These are phyloP conservation scores for Tor tambroides DNA, from an alignment of 2,113 vertebrate species.

Conservation along the genomic window DNA sequence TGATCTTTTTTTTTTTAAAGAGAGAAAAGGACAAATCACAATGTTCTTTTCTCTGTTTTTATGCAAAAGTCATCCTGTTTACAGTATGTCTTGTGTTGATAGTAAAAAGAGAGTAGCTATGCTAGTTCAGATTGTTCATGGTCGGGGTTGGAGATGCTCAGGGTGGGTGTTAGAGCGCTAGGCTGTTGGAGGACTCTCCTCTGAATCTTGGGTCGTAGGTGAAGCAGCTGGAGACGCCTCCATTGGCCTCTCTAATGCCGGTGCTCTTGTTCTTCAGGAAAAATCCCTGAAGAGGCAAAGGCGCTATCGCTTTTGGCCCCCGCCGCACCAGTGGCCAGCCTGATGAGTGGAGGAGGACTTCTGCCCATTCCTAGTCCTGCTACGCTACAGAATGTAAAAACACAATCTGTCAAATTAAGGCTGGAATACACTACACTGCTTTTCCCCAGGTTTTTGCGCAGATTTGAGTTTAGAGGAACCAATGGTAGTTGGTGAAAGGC, in stretches of 20 bases:
- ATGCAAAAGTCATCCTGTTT: conserved; percentile 55
- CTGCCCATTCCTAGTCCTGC: conserved; percentile 89
- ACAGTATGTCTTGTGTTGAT: conserved; percentile 56
- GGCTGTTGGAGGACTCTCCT: conserved; percentile 67
- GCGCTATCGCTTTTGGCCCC: conserved; percentile 94
- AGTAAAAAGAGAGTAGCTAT: conserved; percentile 50
- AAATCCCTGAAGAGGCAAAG: conserved; percentile 98
- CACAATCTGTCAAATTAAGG: neutral
- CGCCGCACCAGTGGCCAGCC: conserved; percentile 83
- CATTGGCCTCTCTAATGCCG: conserved; percentile 75
- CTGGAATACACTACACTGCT: conserved; percentile 2
- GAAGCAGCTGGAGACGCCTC: conserved; percentile 64
- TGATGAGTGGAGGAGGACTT: conserved; percentile 92
- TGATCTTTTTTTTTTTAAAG: conserved; percentile 66
- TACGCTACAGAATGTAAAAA: conserved; percentile 77
- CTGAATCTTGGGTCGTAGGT: conserved; percentile 72
- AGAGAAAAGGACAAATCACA: conserved; percentile 60
- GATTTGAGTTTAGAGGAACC: neutral
- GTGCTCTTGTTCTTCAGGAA: conserved; percentile 88
- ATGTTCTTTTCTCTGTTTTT: conserved; percentile 55
- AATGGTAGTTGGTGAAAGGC: neutral
- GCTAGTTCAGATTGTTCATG: conserved; percentile 49
- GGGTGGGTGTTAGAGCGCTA: conserved; percentile 67
- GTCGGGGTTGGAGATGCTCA: conserved; percentile 48
- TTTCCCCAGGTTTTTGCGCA: neutral